A percentile compares a stretch with the other conserved stretches of the same genome.
Conservation (phyloP, 2,888 invertebrate genomes). For the Dysmachus trigonus region DNA sequence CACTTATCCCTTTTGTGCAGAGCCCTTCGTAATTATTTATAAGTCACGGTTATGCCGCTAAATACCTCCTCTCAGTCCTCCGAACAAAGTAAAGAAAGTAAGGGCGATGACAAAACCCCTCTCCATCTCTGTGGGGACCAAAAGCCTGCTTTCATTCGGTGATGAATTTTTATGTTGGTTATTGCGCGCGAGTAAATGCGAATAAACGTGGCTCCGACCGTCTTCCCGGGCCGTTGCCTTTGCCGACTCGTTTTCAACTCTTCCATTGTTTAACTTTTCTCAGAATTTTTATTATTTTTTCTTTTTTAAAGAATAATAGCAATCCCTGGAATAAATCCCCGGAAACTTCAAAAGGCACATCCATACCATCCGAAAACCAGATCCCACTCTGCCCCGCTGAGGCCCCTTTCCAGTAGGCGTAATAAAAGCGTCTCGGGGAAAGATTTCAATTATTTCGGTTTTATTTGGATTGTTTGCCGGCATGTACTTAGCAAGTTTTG, state of each 20-base stretch:
- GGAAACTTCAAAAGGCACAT: not conserved
- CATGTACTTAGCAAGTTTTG: slow-evolving; percentile 25
- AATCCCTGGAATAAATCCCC: not conserved
- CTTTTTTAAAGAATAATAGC: not conserved
- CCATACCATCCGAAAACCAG: not conserved
- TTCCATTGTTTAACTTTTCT: not conserved
- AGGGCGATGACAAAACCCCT: not conserved
- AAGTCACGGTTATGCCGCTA: not conserved
- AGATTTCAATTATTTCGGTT: slow-evolving; percentile 31
- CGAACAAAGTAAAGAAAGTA: not conserved
- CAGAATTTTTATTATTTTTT: not conserved
- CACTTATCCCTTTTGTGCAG: not conserved
- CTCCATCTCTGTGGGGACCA: not conserved
- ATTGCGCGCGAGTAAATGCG: not conserved
- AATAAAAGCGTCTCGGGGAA: not conserved
- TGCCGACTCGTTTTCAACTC: not conserved
- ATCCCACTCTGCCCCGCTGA: not conserved
- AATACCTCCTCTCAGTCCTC: not conserved
- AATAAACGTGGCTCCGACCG: not conserved
- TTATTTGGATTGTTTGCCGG: slow-evolving; percentile 16
- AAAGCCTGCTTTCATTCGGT: not conserved
- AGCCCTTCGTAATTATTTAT: not conserved
- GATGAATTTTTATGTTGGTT: not conserved
- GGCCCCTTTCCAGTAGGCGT: not conserved
- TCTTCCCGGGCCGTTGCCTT: not conserved